Evolutionary conservation across 2,888 invertebrate genomes (phyloP).

Genomic region (Spodoptera picta): DNA sequence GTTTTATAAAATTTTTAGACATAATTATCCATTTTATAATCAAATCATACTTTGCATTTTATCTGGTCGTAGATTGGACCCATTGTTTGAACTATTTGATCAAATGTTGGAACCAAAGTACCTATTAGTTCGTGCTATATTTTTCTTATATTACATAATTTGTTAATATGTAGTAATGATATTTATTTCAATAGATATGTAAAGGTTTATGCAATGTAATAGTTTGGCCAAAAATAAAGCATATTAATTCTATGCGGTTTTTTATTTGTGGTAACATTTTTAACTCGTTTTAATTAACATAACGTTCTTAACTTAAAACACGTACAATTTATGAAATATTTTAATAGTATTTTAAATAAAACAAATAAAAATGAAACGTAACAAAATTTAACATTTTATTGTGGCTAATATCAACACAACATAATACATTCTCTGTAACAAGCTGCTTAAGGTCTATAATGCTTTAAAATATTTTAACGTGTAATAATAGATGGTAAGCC

Average conservation of each 20-base stretch:
- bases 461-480: too few species aligned
- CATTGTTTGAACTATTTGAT: conserved; percentile 17
- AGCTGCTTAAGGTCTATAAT: too few species aligned
- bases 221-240: conserved; percentile 89
- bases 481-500: too few species aligned
- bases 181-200: conserved; percentile 73
- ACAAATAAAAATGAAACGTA: too few species aligned
- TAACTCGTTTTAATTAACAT: not conserved
- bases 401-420: too few species aligned
- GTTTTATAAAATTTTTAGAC: conserved; percentile 68
- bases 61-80: conserved; percentile 36
- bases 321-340: too few species aligned
- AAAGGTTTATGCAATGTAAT: conserved; percentile 83
- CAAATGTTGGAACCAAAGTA: conserved; percentile 32
- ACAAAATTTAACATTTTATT: too few species aligned
- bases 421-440: too few species aligned
- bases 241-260: conserved; percentile 82
- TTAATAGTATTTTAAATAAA: too few species aligned
- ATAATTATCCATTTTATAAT: conserved; percentile 48
- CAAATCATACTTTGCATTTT: conserved; percentile 46
- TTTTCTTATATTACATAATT: conserved; percentile 55
- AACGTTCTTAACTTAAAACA: too few species aligned
- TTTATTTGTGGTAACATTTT: conserved; percentile 41
- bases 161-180: conserved; percentile 61
- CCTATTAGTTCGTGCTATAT: conserved; percentile 49